These are phyloP conservation scores for Standfussiana lucernea DNA, from an alignment of 2,888 invertebrate species.

Conservation along the genomic window DNA sequence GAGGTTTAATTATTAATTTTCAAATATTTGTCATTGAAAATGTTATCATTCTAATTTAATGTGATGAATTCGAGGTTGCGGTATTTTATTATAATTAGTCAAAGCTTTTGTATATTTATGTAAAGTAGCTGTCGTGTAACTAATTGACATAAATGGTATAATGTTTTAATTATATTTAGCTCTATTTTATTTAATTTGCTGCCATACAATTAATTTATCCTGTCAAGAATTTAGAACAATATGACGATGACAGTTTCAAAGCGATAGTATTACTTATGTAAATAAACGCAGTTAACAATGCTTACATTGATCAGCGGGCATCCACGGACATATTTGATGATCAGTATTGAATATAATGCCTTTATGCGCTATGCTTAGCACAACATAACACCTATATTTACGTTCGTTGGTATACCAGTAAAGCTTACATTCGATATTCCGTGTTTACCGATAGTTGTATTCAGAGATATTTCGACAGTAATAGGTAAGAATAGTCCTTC, in stretches of 20 bases:
- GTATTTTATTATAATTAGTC: not conserved
- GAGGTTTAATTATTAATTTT: conserved; percentile 22
- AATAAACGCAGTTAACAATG: not conserved
- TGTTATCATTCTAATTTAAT: not conserved
- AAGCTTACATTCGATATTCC: conserved; percentile 9
- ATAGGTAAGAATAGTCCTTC: not conserved
- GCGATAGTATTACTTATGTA: accelerated
- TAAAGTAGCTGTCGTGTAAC: no score
- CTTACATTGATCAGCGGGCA: not conserved
- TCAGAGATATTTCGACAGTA: not conserved
- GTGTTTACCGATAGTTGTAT: not conserved
- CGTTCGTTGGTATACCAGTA: conserved; percentile 18
- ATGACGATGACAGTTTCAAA: not conserved
- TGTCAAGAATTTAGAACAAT: not conserved
- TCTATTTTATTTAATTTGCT: not conserved
- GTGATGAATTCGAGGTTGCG: not conserved
- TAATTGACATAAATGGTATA: not conserved
- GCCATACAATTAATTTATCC: not conserved
- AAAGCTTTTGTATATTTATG: not conserved
- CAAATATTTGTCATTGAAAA: not conserved
- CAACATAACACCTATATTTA: conserved; percentile 1
- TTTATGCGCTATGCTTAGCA: not conserved
- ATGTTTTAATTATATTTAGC: not conserved
- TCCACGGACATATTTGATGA: not conserved
- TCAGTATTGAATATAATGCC: conserved; percentile 21